A percentile compares a stretch with the other conserved stretches of the same genome.
phyloP scores from a whole-genome alignment of 2,113 vertebrate species.

The Eonycteris spelaea region DNA sequence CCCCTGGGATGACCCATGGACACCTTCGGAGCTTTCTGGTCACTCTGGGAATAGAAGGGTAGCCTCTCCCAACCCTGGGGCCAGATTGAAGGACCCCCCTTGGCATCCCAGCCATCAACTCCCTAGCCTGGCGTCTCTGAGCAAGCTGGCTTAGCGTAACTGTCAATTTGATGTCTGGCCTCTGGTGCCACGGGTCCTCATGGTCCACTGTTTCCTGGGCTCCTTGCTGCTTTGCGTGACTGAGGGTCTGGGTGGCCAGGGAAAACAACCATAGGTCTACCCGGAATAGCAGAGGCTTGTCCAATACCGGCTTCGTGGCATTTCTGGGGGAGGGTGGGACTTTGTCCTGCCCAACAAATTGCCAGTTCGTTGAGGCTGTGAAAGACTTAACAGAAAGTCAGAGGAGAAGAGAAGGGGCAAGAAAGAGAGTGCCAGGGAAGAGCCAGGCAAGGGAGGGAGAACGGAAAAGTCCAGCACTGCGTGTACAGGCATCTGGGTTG shows the following conservation, averaged over 20 bases:
- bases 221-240: constrained; percentile 68
- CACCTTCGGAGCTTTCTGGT: neutral
- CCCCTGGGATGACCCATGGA: neutral
- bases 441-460: neutral
- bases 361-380: constrained; percentile 33
- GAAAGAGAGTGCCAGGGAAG: neutral
- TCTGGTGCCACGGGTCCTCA: constrained; percentile 57
- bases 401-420: neutral
- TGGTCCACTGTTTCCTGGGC: constrained; percentile 53
- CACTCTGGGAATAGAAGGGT: neutral
- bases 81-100: neutral
- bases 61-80: neutral
- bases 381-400: constrained; percentile 10
- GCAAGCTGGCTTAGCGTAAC: constrained; percentile 64
- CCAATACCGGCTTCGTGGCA: constrained; percentile 53
- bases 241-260: constrained; percentile 30
- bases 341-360: constrained; percentile 63
- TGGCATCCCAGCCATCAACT: neutral
- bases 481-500: neutral
- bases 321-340: constrained; percentile 25
- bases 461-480: neutral
- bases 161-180: constrained; percentile 74
- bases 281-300: constrained; percentile 63
- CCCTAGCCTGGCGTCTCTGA: constrained; percentile 62
- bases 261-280: constrained; percentile 39